Evolutionary conservation across 2,113 vertebrate species (phyloP).

Genomic region (Microcebus lehilahytsara): DNA sequence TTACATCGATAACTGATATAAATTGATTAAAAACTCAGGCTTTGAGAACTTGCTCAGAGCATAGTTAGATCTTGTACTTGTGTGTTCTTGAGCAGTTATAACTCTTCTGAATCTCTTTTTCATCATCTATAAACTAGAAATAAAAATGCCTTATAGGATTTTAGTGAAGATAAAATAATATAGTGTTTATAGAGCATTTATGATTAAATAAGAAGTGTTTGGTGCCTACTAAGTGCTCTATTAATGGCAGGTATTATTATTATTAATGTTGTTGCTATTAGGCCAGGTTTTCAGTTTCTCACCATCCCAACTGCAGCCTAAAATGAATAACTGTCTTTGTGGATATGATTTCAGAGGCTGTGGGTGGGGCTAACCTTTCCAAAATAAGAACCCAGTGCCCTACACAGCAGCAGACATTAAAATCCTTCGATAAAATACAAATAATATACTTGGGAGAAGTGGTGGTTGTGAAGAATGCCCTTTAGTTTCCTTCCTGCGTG

Average conservation of each 20-base stretch:
- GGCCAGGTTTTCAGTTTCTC: not conserved
- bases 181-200: not conserved
- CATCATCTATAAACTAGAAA: not conserved
- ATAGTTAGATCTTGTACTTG: not conserved
- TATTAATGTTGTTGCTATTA: not conserved
- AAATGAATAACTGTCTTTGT: not conserved
- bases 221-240: not conserved
- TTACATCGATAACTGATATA: not conserved
- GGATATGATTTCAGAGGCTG: not conserved
- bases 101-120: not conserved
- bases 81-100: not conserved
- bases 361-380: not conserved
- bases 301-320: not conserved
- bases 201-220: not conserved
- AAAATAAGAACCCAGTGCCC: not conserved
- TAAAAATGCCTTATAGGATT: not conserved
- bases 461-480: not conserved
- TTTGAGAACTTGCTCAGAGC: not conserved
- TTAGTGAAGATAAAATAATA: not conserved
- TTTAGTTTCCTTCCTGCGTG: not conserved
- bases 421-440: not conserved
- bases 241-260: not conserved
- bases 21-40: not conserved
- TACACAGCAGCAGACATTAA: not conserved
- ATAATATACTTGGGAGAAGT: not conserved